These are phyloP conservation scores for Bombylius discolor DNA, from an alignment of 2,888 invertebrate genomes.

Conservation along the genomic window DNA sequence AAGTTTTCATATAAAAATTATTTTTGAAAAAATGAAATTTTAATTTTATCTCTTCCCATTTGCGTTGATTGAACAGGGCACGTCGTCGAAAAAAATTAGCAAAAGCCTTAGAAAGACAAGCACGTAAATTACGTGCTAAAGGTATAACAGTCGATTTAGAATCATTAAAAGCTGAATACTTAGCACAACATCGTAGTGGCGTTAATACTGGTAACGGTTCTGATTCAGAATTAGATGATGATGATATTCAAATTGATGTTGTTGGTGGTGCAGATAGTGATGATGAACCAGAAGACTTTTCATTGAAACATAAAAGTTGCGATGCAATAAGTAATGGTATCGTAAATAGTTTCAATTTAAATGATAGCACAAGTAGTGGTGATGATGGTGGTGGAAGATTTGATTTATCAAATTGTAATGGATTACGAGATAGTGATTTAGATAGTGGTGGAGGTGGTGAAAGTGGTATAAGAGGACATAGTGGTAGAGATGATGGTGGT, in stretches of 20 bases:
- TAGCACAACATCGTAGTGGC: conserved; percentile 54
- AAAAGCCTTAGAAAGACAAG: conserved; percentile 84
- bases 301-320: conserved; percentile 20
- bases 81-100: conserved; percentile 81
- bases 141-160: conserved; percentile 81
- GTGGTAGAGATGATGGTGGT: conserved; percentile 21
- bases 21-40: background rate
- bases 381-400: background rate
- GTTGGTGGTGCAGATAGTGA: conserved; percentile 70
- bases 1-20: no score
- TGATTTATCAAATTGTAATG: background rate
- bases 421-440: conserved; percentile 36
- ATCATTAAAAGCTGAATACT: conserved; percentile 71
- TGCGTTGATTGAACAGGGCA: conserved; percentile 42
- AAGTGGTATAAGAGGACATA: conserved; percentile 35
- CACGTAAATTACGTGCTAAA: conserved; percentile 80
- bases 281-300: conserved; percentile 44
- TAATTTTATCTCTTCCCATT: conserved; percentile 7
- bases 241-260: conserved; percentile 68
- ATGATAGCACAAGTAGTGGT: conserved; percentile 26
- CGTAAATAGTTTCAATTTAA: conserved; percentile 39
- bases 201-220: conserved; percentile 35
- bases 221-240: conserved; percentile 50
- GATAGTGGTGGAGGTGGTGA: conserved; percentile 33
- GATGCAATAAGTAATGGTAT: conserved; percentile 38